Percentiles rank a stretch among this genome's conserved stretches.
Conservation (phyloP, 2,113 vertebrate genomes). For the Neolamprologus tretocephalus region DNA sequence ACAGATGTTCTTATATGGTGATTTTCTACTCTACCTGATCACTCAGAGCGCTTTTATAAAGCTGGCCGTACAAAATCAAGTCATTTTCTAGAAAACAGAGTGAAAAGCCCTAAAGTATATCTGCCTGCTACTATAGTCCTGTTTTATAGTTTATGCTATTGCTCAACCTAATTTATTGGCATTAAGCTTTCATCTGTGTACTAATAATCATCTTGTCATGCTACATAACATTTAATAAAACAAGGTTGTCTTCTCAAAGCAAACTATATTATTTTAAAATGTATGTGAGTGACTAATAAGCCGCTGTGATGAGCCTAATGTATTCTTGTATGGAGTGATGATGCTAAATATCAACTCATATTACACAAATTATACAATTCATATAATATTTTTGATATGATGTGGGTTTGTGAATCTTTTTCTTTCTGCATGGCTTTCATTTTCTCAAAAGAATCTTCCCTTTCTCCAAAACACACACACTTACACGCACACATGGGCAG, state of each 20-base stretch:
- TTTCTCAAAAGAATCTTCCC: neutral
- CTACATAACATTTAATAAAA: slow-evolving; percentile 3
- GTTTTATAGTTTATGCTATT: neutral
- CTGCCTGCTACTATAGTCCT: neutral
- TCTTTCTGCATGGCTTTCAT: neutral
- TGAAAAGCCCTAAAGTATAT: neutral
- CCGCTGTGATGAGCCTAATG: neutral
- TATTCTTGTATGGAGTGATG: neutral
- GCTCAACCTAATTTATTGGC: neutral
- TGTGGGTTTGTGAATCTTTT: neutral
- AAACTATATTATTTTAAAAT: neutral
- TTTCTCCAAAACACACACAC: neutral
- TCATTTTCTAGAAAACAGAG: neutral
- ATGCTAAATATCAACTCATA: neutral
- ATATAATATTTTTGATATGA: neutral
- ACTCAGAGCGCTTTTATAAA: neutral
- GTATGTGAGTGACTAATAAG: slow-evolving; percentile 5
- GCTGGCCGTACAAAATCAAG: neutral
- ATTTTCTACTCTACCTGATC: neutral
- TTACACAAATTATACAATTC: neutral
- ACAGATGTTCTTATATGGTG: neutral
- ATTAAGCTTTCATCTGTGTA: neutral
- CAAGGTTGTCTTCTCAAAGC: neutral
- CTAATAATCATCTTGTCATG: slow-evolving; percentile 24
- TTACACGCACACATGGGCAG: neutral